Base-by-base conservation (phyloP, 2,888 invertebrate species). In the Megastigmus dorsalis region DNA sequence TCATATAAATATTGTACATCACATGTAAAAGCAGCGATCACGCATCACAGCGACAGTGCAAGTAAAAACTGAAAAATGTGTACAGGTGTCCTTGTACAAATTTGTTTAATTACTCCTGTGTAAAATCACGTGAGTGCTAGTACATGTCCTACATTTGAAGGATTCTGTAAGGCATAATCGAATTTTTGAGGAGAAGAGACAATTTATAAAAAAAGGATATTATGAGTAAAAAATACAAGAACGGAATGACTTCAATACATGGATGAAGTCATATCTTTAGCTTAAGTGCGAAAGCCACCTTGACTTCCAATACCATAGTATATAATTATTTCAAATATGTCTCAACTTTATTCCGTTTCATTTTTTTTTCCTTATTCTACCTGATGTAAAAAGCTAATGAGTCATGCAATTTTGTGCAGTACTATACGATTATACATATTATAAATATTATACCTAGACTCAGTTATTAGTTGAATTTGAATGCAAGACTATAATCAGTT, bases 291-390 rank as follows among this genome's bases (percentile, higher is more conserved):
- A 68, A 74, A 63, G 69, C 62, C 62, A 74, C 54, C 38, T 70
- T 70, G 75, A 75, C 75, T 75, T 75, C 75, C 75, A 75, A 75
- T 66, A 70, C 10, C 4, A n/a, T 74, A 74, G 55, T 30, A 57
- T 66, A 66, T 60, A 23, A 66, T 63, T 70, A 15, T 66, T 74
- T 74, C 3, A 41, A 63, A 33, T 45, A 15, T 33, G 59, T 69
- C 38, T 74, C 50, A 15, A 59, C 48, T 63, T 6, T 55, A 30
- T 74, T 74, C 18, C 15, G 26, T 54, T 60, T 60, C 60, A 23
- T 28, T 55, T 23, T 23, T 57, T 59, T 41, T 23, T 48, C 33
- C 9, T 33, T 57, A 18, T 45, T 62, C 23, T 30, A 48, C 48
- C 38, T 41, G 9, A 30, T 50, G 18, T 28, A 54, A 63, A 60